Percentiles rank a stretch among this genome's conserved stretches.
Evolutionary conservation across 23 tunicate genomes (phyloP).

Genomic region (Oikopleura albicans): DNA sequence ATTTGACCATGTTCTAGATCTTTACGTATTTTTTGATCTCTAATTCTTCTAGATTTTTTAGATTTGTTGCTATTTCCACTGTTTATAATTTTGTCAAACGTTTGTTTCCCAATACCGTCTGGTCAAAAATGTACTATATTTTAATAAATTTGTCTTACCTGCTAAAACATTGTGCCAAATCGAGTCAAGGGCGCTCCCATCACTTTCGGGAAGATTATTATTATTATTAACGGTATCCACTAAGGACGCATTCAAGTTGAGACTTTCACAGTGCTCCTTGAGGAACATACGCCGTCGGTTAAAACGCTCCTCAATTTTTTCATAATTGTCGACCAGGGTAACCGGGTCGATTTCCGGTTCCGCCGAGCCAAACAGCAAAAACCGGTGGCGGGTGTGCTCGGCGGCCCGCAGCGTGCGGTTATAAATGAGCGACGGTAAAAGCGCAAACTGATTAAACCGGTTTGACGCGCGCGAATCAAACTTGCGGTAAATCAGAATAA

Average conservation of each 20-base stretch:
- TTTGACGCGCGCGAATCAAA: neutral
- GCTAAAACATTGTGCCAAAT: neutral
- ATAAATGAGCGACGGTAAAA: neutral
- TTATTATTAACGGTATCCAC: neutral
- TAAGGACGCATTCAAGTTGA: neutral
- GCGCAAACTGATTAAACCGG: neutral
- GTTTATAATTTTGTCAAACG: too few species aligned
- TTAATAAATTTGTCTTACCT: too few species aligned
- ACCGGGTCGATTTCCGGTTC: neutral
- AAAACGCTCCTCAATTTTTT: neutral
- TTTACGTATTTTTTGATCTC: too few species aligned
- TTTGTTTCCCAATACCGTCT: too few species aligned
- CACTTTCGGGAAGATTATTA: too few species aligned
- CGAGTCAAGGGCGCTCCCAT: neutral
- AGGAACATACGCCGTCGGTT: neutral
- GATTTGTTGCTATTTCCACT: too few species aligned
- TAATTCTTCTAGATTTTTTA: too few species aligned
- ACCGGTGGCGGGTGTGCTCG: neutral
- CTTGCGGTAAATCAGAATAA: neutral
- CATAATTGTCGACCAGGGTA: neutral
- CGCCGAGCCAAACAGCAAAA: slow-evolving; percentile 2
- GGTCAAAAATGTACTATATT: too few species aligned
- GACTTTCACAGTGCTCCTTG: neutral
- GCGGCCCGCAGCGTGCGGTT: neutral
- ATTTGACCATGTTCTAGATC: too few species aligned